Evolutionary conservation across 2,888 invertebrate genomes (phyloP).

Genomic region (Diarsia rubi): DNA sequence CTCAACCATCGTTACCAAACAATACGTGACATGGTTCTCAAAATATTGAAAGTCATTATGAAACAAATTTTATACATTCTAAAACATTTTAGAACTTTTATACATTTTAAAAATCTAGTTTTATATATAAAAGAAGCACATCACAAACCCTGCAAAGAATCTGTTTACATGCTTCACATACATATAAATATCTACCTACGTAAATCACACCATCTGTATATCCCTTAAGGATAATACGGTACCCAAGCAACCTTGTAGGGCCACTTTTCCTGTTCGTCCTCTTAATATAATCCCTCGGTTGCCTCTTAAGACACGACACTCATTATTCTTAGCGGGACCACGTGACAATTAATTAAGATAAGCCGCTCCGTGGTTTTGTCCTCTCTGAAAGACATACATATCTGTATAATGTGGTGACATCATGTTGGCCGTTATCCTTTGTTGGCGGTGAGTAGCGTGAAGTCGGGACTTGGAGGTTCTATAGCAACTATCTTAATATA

Average conservation of each 20-base stretch:
- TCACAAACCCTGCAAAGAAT: not conserved
- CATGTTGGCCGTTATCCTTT: constrained; percentile 27
- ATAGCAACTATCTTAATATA: not conserved
- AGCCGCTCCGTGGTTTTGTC: constrained; percentile 8
- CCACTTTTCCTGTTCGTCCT: constrained; percentile 12
- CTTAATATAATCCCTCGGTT: constrained; percentile 25
- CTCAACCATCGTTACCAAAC: too few species aligned
- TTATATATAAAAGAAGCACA: not conserved
- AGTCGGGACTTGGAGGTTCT: not conserved
- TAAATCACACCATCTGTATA: constrained; percentile 8
- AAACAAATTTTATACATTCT: too few species aligned
- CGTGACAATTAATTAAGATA: constrained; percentile 53
- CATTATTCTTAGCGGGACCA: constrained; percentile 43
- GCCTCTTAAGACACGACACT: constrained; percentile 29
- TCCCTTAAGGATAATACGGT: not conserved
- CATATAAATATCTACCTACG: not conserved
- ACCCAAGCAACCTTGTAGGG: not conserved
- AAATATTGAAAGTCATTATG: too few species aligned
- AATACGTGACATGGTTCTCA: too few species aligned
- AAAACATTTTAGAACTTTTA: too few species aligned
- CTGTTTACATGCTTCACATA: not conserved
- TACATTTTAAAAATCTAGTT: too few species aligned
- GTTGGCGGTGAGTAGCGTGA: not conserved
- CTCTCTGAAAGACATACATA: constrained; percentile 20
- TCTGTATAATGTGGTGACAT: constrained; percentile 21